These are phyloP conservation scores for Drosophila subsilvestris DNA, from an alignment of 2,888 invertebrate species.

Conservation along the genomic window DNA sequence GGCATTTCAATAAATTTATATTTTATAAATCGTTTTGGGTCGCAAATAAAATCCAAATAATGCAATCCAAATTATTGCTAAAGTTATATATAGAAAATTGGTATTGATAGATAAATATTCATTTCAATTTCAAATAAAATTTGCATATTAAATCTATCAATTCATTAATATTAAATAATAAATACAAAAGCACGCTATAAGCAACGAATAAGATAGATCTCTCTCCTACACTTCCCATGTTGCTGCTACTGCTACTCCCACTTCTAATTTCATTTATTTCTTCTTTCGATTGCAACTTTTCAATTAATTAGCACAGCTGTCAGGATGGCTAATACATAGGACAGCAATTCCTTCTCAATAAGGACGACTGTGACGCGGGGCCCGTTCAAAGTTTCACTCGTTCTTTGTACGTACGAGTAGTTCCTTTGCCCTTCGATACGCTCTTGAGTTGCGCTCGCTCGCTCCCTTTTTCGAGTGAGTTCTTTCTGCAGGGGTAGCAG, in stretches of 20 bases:
- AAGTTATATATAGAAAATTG: not conserved
- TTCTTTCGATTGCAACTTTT: constrained; percentile 40
- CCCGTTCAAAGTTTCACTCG: not conserved
- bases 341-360: not conserved
- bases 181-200: too few relatives aligned
- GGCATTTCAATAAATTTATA: not conserved
- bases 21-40: not conserved
- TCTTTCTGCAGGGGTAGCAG: not conserved
- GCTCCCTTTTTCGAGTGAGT: not conserved
- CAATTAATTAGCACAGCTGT: constrained; percentile 67
- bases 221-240: not conserved
- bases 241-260: not conserved
- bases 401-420: not conserved
- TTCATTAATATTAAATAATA: too few relatives aligned
- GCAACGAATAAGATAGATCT: too few relatives aligned
- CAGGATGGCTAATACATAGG: constrained; percentile 18
- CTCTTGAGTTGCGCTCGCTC: constrained; percentile 13
- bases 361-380: not conserved
- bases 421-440: constrained; percentile 5
- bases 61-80: too few relatives aligned
- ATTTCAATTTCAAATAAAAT: too few relatives aligned
- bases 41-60: not conserved
- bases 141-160: not conserved
- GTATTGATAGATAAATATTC: not conserved
- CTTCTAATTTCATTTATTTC: constrained; percentile 17